A percentile compares a stretch with the other conserved stretches of the same genome.
Conservation (phyloP, 1,140 invertebrate species). For the Papilio aristodemus region DNA sequence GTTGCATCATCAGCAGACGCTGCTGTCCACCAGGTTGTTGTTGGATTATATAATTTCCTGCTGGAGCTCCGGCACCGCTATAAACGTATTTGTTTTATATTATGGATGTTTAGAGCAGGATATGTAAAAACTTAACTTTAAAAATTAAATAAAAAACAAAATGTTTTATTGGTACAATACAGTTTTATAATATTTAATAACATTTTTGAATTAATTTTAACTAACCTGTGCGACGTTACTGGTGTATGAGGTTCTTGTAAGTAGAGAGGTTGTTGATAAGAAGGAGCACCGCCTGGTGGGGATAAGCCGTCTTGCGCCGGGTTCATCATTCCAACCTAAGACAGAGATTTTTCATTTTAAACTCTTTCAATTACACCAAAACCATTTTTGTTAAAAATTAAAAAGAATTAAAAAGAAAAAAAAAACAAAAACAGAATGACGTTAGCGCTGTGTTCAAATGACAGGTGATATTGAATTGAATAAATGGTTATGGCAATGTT, state of each 20-base stretch:
- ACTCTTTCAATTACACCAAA: background rate
- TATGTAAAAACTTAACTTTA: background rate
- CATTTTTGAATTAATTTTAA: constrained; percentile 31
- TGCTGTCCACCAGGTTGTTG: constrained; percentile 84
- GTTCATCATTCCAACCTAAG: constrained; percentile 82
- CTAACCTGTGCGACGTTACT: constrained; percentile 75
- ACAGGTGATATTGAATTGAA: constrained; percentile 7
- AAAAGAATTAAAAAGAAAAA: background rate
- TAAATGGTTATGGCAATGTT: background rate
- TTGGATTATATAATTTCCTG: constrained; percentile 80
- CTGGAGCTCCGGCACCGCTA: constrained; percentile 68
- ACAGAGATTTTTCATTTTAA: constrained; percentile 25
- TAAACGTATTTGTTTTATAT: constrained; percentile 33
- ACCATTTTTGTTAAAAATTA: background rate
- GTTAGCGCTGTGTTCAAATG: background rate
- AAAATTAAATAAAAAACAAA: constrained; percentile 7
- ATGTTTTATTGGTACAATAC: too few relatives aligned
- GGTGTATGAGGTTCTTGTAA: constrained; percentile 82
- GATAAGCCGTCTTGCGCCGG: constrained; percentile 85
- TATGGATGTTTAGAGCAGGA: too few relatives aligned
- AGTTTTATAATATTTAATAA: too few relatives aligned
- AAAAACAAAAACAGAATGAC: background rate
- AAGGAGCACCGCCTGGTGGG: constrained; percentile 82
- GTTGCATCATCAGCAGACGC: constrained; percentile 82
- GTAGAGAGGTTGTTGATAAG: constrained; percentile 86